Conservation (phyloP, 2,888 invertebrate species). For the Idaea straminata region DNA sequence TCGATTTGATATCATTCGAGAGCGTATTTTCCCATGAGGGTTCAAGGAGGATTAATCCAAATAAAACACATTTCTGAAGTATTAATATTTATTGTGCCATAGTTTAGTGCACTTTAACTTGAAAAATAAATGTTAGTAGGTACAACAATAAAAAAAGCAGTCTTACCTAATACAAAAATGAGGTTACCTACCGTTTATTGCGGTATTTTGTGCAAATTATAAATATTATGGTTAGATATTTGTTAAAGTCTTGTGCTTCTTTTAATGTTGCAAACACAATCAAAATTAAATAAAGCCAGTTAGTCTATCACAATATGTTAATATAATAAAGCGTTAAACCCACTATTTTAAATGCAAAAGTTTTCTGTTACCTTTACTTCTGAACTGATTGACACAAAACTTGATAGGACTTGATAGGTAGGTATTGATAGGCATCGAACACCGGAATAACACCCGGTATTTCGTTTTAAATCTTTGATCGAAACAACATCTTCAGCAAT, state of each 20-base stretch:
- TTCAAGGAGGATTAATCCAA: neutral
- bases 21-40: neutral
- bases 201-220: neutral
- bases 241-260: neutral
- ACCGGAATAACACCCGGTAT: too few relatives aligned
- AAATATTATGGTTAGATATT: neutral
- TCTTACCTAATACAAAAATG: neutral
- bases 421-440: too few relatives aligned
- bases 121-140: constrained; percentile 11
- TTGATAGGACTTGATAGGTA: too few relatives aligned
- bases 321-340: neutral
- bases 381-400: too few relatives aligned
- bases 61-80: neutral
- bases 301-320: neutral
- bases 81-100: neutral
- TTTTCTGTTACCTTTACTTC: too few relatives aligned
- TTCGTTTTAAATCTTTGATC: too few relatives aligned
- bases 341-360: neutral
- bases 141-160: neutral
- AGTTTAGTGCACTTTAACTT: constrained; percentile 7
- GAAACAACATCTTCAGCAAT: too few relatives aligned
- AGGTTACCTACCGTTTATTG: too few relatives aligned
- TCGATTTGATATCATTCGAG: too few relatives aligned
- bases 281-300: neutral
- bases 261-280: neutral